Conservation (phyloP, 2,888 invertebrate species). For the Synergus japonicus region DNA sequence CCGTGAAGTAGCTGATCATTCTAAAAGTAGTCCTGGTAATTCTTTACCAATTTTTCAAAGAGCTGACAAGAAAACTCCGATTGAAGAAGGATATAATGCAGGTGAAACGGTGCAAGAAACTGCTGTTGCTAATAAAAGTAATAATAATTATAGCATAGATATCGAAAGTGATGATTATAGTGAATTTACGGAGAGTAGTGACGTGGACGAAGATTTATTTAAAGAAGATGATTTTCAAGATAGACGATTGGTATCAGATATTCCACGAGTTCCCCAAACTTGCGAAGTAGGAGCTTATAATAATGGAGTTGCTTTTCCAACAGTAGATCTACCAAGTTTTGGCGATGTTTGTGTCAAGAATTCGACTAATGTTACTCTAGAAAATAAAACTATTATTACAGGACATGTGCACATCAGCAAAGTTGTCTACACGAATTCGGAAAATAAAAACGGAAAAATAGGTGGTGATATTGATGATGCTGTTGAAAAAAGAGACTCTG, state of each 20-base stretch:
- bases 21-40: not conserved
- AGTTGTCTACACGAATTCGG: constrained; percentile 79
- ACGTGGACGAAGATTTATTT: constrained; percentile 55
- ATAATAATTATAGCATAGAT: not conserved
- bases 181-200: constrained; percentile 62
- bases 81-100: not conserved
- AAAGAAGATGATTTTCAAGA: constrained; percentile 47
- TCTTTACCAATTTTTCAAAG: not conserved
- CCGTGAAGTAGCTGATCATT: not conserved
- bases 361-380: constrained; percentile 86
- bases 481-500: constrained; percentile 5
- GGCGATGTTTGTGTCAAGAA: constrained; percentile 84
- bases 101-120: not conserved
- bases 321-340: constrained; percentile 76
- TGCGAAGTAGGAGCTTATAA: constrained; percentile 54
- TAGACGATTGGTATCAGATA: constrained; percentile 42
- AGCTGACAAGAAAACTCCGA: not conserved
- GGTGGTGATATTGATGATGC: not conserved
- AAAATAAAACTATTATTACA: constrained; percentile 87
- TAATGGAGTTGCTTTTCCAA: constrained; percentile 62
- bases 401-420: constrained; percentile 89
- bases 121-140: not conserved
- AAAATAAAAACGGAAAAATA: not conserved
- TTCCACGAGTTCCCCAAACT: constrained; percentile 52
- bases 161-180: constrained; percentile 19